phyloP scores from a whole-genome alignment of 2,888 invertebrate genomes.

The Timema podura region DNA sequence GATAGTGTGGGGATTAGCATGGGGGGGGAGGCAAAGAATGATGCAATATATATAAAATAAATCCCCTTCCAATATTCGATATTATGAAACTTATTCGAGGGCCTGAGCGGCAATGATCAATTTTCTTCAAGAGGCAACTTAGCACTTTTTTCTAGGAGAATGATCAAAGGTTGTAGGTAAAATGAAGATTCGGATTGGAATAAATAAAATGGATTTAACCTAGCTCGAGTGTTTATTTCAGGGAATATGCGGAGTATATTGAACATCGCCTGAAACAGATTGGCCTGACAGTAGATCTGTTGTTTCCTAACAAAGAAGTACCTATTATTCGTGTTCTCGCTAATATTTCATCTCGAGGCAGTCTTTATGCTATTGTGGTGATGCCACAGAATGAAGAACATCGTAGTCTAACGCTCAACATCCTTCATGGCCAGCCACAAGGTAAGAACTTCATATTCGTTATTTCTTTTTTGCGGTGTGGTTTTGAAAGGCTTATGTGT shows the following conservation, averaged over 20 bases:
- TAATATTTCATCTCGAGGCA: slow-evolving; percentile 83
- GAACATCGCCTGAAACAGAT: slow-evolving; percentile 74
- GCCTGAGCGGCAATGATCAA: no score
- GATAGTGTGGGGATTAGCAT: no score
- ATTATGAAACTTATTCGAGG: no score
- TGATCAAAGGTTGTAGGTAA: neutral
- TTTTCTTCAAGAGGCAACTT: no score
- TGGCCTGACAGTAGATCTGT: slow-evolving; percentile 75
- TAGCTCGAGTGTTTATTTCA: slow-evolving; percentile 39
- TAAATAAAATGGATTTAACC: slow-evolving; percentile 18
- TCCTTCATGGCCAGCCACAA: slow-evolving; percentile 86
- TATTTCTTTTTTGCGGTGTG: neutral
- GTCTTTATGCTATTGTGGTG: slow-evolving; percentile 82
- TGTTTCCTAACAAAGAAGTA: slow-evolving; percentile 90
- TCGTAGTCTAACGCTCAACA: slow-evolving; percentile 82
- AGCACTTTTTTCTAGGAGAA: neutral
- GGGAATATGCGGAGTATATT: slow-evolving; percentile 84
- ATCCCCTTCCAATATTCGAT: no score
- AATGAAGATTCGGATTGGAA: slow-evolving; percentile 31
- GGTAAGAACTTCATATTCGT: slow-evolving; percentile 50
- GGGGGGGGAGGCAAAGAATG: no score
- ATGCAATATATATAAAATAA: no score
- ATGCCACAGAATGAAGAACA: slow-evolving; percentile 82
- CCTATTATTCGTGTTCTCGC: slow-evolving; percentile 74
- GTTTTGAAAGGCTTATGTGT: neutral